Evolutionary conservation across 2,888 invertebrate genomes (phyloP), one percentile per base, ranked within the genome.

Genomic region (Aricia artaxerxes): DNA sequence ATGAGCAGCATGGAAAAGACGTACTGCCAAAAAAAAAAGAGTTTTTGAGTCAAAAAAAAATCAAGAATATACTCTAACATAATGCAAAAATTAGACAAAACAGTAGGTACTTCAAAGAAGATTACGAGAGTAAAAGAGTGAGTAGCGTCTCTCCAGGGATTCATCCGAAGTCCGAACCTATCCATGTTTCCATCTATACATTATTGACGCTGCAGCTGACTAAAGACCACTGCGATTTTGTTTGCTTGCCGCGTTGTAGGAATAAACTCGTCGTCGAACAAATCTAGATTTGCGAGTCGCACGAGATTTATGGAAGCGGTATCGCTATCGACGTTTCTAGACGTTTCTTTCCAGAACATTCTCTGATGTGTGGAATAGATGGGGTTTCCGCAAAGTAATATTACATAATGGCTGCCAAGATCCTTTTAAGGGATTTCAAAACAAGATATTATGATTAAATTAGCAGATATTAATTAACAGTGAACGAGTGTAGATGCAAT

Each of bases 241-340:
- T 69, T 69, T 38, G 69, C 11, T 64, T 83, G 83, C 83, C 83
- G 81, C 77, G 80, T 82, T 81, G 81, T 82, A 83, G 84, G 84
- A 84, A 84, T 85, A 84, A 83, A 83, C 83, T 84, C 85, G 84
- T 83, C 84, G 82, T 81, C 83, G 82, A 83, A 83, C 83, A 83
- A 80, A 80, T 78, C 78, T 76, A 79, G 78, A 81, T 81, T 81
- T 80, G 80, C 83, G 80, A 79, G 80, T 80, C 80, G 80, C 82
- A 79, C 80, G 81, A 84, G 82, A 84, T 85, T 84, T 84, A 84
- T 84, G 79, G 81, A 80, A 76, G 78, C 72, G 73, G 78, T 81
- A 80, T 77, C 72, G 60, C 24, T 60, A 73, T 78, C 78, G 73
- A 78, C 69, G 53, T 73, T 78, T 78, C 72, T 38, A 73, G 73